These are phyloP conservation scores for Brenthis ino DNA, from an alignment of 2,888 invertebrate genomes.

Conservation along the genomic window DNA sequence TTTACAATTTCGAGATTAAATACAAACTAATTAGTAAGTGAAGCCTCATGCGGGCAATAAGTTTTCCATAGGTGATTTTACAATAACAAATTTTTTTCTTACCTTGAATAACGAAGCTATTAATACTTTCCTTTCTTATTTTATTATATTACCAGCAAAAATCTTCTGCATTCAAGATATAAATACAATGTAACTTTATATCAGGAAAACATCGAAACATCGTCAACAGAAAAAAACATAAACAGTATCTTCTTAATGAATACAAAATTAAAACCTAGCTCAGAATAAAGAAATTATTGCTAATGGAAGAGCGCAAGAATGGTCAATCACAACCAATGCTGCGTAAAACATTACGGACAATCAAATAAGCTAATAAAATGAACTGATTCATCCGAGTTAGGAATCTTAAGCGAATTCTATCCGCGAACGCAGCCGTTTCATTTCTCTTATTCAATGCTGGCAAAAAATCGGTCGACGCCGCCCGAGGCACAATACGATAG, in stretches of 20 bases:
- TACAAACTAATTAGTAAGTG: conserved; percentile 2
- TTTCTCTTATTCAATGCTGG: not conserved
- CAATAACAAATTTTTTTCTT: not conserved
- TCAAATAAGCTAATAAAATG: too few relatives aligned
- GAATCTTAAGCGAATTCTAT: not conserved
- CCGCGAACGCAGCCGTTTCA: not conserved
- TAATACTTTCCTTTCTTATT: not conserved
- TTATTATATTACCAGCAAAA: not conserved
- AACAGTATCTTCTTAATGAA: too few relatives aligned
- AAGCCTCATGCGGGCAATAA: not conserved
- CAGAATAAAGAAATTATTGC: too few relatives aligned
- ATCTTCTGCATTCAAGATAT: not conserved
- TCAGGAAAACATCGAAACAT: too few relatives aligned
- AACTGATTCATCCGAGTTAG: not conserved
- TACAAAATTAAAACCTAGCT: too few relatives aligned
- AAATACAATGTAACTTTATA: too few relatives aligned
- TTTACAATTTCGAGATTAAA: conserved; percentile 5
- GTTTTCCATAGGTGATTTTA: not conserved
- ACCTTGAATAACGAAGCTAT: not conserved
- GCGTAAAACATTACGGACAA: too few relatives aligned
- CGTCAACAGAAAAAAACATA: too few relatives aligned
- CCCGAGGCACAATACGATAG: conserved; percentile 37
- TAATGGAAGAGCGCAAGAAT: too few relatives aligned
- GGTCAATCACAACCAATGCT: too few relatives aligned
- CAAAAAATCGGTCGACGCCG: conserved; percentile 22